Base-by-base conservation (phyloP, 2,113 vertebrate species). In the Nicator chloris region DNA sequence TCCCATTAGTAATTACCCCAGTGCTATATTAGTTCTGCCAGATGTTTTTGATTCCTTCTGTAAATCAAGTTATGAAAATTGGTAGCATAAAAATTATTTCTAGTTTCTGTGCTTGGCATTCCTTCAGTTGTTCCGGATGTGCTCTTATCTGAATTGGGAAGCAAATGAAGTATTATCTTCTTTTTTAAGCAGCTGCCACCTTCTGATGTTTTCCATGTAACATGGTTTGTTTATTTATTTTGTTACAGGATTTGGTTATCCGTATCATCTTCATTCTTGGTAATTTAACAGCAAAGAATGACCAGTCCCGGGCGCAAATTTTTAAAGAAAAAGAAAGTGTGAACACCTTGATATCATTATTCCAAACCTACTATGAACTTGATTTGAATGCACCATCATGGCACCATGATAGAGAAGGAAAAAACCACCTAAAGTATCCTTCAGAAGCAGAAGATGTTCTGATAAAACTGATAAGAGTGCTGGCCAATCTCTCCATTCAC, bases 401-500 rank as follows among this genome's bases (percentile, higher is more conserved):
- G 18, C 44, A 30, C 47, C 60, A 8, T 26, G 90, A 57, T 26
- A 59, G 51, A 47, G 78, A 51, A 17, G 56, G 18, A 27, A 24
- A 44, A 61, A 92, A 31, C 0, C 22, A 35, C 3, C 90, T 10
- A 45, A 76, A 75, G 47, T 31, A 69, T 26, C 93, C 93, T 35
- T 83, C 95, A 47, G 98, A 98, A 96, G 95, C 60, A 3, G 98
- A 99, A 79, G 99, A 99, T 12, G 97, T 99, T 87, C 97, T 99
- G 79, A 98, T 99, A 92, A 99, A 99, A 96, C 97, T 99, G 97
- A 98, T 99, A 81, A 97, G 99, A 28, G 98, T 99, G 90, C 94
- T 99, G 59, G 99, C 99, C 30, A 99, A 99, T 93, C 86, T 99
- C 54, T 98, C 98, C 80, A 97, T 99, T 95, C 98, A 99, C 86